phyloP scores from a whole-genome alignment of 1,140 invertebrate species.

The Lepidurus couesii region DNA sequence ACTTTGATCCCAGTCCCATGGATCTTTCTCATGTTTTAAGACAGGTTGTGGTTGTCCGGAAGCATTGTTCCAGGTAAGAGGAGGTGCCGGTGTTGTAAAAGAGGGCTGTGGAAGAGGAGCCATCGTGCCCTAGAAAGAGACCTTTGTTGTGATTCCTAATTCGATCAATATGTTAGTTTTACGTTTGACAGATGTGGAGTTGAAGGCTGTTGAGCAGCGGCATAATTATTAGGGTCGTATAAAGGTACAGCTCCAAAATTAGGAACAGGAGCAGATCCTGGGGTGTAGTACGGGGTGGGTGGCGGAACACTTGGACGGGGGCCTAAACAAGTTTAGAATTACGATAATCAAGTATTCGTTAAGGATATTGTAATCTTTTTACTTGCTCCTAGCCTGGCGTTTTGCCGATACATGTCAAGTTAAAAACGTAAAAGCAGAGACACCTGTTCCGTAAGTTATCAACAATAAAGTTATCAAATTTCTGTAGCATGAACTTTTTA shows the following conservation, averaged over 20 bases:
- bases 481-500: not conserved
- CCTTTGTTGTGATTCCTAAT: not conserved
- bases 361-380: not conserved
- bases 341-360: not conserved
- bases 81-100: conserved; percentile 18
- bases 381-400: not conserved
- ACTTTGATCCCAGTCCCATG: conserved; percentile 27
- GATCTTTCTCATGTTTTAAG: conserved; percentile 12
- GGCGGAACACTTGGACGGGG: conserved; percentile 13
- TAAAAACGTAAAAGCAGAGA: not conserved
- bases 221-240: not conserved
- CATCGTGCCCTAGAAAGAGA: not conserved
- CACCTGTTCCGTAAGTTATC: conserved; percentile 2
- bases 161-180: too few relatives aligned
- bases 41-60: not conserved
- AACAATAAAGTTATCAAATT: not conserved
- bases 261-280: not conserved
- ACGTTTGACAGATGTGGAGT: not conserved
- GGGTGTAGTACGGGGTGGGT: not conserved
- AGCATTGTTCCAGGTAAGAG: not conserved
- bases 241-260: conserved; percentile 1
- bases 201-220: not conserved
- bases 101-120: not conserved
- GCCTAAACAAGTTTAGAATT: not conserved
- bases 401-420: not conserved